Evolutionary conservation across 2,888 invertebrate species (phyloP).

Genomic region (Hydroisotoma schaefferi): DNA sequence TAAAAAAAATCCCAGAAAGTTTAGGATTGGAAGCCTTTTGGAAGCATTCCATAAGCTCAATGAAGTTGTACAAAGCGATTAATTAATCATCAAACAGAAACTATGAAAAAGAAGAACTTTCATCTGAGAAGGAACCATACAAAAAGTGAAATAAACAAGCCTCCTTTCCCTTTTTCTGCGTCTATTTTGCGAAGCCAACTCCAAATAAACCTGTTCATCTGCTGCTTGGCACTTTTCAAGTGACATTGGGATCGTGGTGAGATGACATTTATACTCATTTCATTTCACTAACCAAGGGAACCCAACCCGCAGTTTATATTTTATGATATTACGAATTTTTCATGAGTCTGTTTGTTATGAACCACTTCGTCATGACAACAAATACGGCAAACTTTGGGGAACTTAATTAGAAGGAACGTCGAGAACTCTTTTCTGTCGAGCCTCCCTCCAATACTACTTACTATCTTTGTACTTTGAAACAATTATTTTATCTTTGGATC

Average conservation of each 20-base stretch:
- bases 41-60: too few species aligned
- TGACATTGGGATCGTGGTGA: slow-evolving; percentile 31
- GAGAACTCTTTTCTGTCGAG: background rate
- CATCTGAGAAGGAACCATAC: too few species aligned
- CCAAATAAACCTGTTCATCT: background rate
- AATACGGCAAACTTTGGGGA: slow-evolving; percentile 13
- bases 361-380: slow-evolving; percentile 36
- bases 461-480: background rate
- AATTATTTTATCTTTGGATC: too few species aligned
- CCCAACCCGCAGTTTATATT: slow-evolving; percentile 32
- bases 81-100: too few species aligned
- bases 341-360: slow-evolving; percentile 48
- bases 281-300: slow-evolving; percentile 13
- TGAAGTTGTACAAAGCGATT: too few species aligned
- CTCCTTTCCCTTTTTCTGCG: too few species aligned
- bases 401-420: background rate
- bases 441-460: background rate
- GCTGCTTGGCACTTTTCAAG: background rate
- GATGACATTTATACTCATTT: slow-evolving; percentile 46
- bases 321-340: slow-evolving; percentile 45
- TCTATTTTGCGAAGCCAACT: too few species aligned
- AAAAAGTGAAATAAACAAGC: too few species aligned
- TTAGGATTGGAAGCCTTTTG: too few species aligned
- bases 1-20: too few species aligned
- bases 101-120: too few species aligned